Base-by-base conservation (phyloP, 2,888 invertebrate species). In the Leptinotarsa juncta region DNA sequence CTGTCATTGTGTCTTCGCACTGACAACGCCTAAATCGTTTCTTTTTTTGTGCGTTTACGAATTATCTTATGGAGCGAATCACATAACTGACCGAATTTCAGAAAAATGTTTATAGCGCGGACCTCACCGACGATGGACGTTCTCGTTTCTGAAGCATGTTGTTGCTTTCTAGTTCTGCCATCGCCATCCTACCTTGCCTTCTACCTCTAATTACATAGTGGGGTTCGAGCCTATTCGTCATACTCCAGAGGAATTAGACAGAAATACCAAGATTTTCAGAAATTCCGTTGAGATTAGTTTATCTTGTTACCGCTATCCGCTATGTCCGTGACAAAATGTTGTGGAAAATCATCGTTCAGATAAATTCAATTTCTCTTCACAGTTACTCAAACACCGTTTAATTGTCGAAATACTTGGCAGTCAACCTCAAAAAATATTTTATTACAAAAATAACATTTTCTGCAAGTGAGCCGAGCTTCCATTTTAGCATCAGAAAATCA, bases 141-240 rank as follows among this genome's bases (percentile, higher is more conserved):
- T 57, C 69, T 42, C 69, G 69, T 14, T 62, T 69, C 42, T 69
- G 57, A 75, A 67, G 72, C 75, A 72, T 55, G 70, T 70, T 74
- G 75, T 65, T 76, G 74, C 76, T 74, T 81, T 82, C 81, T 79
- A 73, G 77, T 75, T 76, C 68, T 73, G 70, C 77, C 79, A 74
- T 72, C 75, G 67, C 79, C 81, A 76, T 79, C 80, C 81, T 80
- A 80, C 82, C 81, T 82, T 72, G 65, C 67, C 76, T 82, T 78
- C 79, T 76, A 78, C 78, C 78, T 73, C 48, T 80, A 77, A 71
- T 62, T 62, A 76, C 76, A 76, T 79, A 78, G 79, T 79, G 79
- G 79, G 80, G 78, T 71, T 73, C 79, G 79, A 78, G 80, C 80
- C 79, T 75, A 79, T 71, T 75, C 76, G 74, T 76, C 76, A 75